Evolutionary conservation across 2,797 vertebrate species (phyloP).

Genomic region (Hozukius guyotensis): DNA sequence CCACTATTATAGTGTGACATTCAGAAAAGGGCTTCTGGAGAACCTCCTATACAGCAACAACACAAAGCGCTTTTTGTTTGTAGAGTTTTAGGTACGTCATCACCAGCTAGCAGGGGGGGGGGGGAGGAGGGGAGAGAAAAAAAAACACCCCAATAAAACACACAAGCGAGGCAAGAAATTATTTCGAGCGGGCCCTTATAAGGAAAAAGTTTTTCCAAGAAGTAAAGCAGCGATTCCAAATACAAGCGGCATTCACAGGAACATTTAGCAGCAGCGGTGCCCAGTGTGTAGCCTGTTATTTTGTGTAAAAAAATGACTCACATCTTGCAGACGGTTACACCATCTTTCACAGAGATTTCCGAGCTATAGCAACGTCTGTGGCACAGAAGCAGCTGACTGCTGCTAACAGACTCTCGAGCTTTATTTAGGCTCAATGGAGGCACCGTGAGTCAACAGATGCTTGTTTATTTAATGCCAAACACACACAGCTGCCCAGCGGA

Average conservation of each 20-base stretch:
- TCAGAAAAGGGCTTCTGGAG: conserved; percentile 46
- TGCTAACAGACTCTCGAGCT: conserved; percentile 37
- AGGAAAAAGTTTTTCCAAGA: conserved; percentile 48
- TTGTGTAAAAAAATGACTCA: conserved; percentile 18
- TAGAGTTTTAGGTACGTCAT: conserved; percentile 32
- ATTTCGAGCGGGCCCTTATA: conserved; percentile 46
- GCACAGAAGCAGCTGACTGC: conserved; percentile 40
- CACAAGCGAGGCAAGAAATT: conserved; percentile 17
- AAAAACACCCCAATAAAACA: conserved; percentile 32
- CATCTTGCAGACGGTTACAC: not conserved
- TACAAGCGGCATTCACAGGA: not conserved
- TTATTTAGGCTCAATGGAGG: conserved; percentile 46
- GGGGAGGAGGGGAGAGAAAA: not conserved
- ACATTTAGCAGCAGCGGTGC: not conserved
- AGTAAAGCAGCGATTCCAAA: conserved; percentile 3
- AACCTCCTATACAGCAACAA: conserved; percentile 35
- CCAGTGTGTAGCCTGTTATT: not conserved
- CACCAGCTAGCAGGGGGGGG: conserved; percentile 3
- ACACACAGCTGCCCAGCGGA: conserved; percentile 64
- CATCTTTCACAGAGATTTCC: not conserved
- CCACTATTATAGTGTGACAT: conserved; percentile 23
- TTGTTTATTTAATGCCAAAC: conserved; percentile 55
- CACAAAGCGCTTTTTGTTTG: conserved; percentile 68
- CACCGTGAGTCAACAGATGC: conserved; percentile 52
- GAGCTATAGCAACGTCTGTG: not conserved